Base-by-base conservation (phyloP, 2,797 vertebrate species). In the Rallus crepitans region DNA sequence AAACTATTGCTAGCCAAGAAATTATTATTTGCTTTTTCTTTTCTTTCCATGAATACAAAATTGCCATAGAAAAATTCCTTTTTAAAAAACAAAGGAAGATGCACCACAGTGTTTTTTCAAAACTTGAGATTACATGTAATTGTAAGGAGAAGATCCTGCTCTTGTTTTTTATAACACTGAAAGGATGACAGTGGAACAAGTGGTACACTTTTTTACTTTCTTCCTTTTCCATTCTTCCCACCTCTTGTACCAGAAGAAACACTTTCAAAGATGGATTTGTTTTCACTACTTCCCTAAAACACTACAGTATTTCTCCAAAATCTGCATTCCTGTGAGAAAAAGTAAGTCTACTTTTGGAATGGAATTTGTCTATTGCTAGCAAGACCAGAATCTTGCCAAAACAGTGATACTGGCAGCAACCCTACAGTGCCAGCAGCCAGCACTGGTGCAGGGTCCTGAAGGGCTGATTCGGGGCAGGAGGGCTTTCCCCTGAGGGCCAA, bases 351-450 rank as follows among this genome's bases (percentile, higher is more conserved):
- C n/a, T 17, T 75, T 65, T 39, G 72, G 57, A 83, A 64, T 7
- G 7, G 24, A 70, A 27, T 71, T 60, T 63, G 18, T 68, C 45
- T 64, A 6, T 19, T 81, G 7, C 13, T 48, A 70, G 42, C 4
- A 70, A 75, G 80, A 72, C 9, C 13, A 76, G 89, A 81, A 55
- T 18, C 48, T 40, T 59, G 21, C 13, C 0, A 1, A 65, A 68
- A 30, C 2, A 2, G 0, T 5, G 23, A 23, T 6, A 6, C 21
- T 18, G 42, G 45, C 24, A 77, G 52, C 59, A 64, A 5, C 1
- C 31, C 10, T 0, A 0, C 37, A 2, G 4, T 1, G 1, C 35
- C 1, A 2, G 47, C 28, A 35, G 78, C 64, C 55, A 39, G 45
- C 7, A 5, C 30, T 3, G 15, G 2, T 8, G 37, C 2, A 2